phyloP scores from a whole-genome alignment of 2,113 vertebrate genomes.

The Glaucomys volans region DNA sequence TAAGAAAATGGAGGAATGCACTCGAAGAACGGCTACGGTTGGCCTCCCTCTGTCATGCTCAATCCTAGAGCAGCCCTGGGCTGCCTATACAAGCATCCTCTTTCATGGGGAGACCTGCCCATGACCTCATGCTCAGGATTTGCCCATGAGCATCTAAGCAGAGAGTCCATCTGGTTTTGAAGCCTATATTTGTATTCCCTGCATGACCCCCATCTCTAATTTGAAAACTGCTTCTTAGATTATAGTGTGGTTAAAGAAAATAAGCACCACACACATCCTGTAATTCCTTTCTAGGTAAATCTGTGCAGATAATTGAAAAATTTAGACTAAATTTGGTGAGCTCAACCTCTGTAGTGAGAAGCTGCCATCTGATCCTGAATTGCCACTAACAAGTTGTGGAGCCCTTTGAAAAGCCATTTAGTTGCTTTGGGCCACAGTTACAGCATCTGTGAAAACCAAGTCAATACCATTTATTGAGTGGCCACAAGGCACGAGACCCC shows the following conservation, averaged over 20 bases:
- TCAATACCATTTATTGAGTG: slow-evolving; percentile 30
- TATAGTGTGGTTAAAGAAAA: neutral
- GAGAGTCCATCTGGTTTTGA: neutral
- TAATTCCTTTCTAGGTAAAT: neutral
- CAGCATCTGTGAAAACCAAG: slow-evolving; percentile 42
- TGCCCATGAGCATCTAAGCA: neutral
- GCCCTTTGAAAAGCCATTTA: neutral
- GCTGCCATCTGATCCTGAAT: neutral
- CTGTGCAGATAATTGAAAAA: neutral
- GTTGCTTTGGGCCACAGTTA: slow-evolving; percentile 34
- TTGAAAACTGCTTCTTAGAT: neutral
- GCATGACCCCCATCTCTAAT: neutral
- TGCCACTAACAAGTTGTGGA: neutral
- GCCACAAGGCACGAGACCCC: neutral
- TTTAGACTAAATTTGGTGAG: neutral
- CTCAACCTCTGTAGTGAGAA: neutral
- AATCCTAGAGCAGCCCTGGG: neutral
- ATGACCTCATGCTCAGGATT: no score
- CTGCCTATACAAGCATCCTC: no score
- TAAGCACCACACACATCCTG: neutral
- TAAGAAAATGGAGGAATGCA: neutral
- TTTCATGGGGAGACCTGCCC: no score
- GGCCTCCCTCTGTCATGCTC: neutral
- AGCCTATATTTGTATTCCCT: neutral
- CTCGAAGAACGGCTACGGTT: neutral